These are phyloP conservation scores for Odiellus spinosus DNA, from an alignment of 2,888 invertebrate species.

Conservation along the genomic window DNA sequence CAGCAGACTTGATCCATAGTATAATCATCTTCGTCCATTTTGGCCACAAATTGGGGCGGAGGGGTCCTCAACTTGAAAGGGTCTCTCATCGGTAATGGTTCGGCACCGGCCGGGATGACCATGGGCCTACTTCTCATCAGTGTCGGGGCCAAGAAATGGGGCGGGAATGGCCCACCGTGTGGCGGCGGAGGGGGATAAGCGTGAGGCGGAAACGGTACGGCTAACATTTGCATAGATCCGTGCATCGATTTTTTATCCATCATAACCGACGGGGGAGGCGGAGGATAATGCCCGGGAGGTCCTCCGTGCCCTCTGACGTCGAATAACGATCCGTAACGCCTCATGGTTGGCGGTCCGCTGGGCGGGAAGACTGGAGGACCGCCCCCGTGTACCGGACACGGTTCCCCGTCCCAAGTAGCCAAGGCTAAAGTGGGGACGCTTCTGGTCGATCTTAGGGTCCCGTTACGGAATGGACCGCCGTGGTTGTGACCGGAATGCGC, in stretches of 20 bases:
- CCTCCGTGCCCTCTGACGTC: constrained; percentile 9
- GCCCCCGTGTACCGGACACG: constrained; percentile 20
- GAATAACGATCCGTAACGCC: constrained; percentile 13
- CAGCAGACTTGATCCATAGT: constrained; percentile 19
- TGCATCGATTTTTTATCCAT: constrained; percentile 16
- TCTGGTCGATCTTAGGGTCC: constrained; percentile 17
- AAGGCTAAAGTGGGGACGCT: constrained; percentile 20
- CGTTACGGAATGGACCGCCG: constrained; percentile 2
- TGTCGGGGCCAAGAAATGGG: constrained; percentile 17
- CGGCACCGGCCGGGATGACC: constrained; percentile 19
- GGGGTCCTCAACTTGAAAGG: constrained; percentile 16
- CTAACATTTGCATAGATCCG: constrained; percentile 13
- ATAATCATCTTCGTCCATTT: constrained; percentile 10
- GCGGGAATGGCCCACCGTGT: constrained; percentile 13
- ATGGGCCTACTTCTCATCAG: constrained; percentile 19
- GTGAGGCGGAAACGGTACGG: constrained; percentile 8
- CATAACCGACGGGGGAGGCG: constrained; percentile 2
- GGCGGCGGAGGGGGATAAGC: constrained; percentile 4
- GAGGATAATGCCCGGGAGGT: constrained; percentile 1
- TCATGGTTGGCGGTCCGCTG: constrained; percentile 7
- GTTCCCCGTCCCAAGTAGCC: constrained; percentile 19
- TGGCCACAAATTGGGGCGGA: constrained; percentile 9
- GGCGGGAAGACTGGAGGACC: constrained; percentile 12
- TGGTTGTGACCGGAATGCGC: neutral
- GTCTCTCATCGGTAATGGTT: constrained; percentile 21